Percentiles rank a stretch among this genome's conserved stretches.
Conservation (phyloP, 2,888 invertebrate genomes). For the Lasioglossum leucozonium region DNA sequence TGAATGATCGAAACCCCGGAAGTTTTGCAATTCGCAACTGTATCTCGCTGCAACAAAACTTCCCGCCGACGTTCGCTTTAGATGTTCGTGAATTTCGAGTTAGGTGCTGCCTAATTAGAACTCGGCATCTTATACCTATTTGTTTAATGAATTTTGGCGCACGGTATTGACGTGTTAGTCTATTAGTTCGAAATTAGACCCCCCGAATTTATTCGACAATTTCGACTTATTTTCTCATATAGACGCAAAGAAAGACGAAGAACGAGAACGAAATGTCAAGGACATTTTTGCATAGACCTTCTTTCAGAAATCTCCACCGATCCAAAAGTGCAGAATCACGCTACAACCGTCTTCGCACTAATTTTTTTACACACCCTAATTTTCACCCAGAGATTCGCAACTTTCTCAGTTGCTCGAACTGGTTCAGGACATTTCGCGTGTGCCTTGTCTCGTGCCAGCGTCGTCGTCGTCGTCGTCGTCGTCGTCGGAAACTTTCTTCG, state of each 20-base stretch:
- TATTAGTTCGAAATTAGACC: too few species aligned
- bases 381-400: not conserved
- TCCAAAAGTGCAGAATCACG: too few species aligned
- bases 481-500: not conserved
- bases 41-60: not conserved
- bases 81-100: not conserved
- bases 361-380: too few species aligned
- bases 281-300: too few species aligned
- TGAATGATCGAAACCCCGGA: constrained; percentile 39
- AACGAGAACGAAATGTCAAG: too few species aligned
- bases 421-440: not conserved
- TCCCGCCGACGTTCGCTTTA: not conserved
- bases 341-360: too few species aligned
- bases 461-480: not conserved
- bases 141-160: not conserved
- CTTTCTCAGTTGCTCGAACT: not conserved
- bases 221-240: too few species aligned
- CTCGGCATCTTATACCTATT: not conserved
- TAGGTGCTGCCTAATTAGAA: not conserved
- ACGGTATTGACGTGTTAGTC: not conserved
- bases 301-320: too few species aligned
- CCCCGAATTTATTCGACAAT: too few species aligned
- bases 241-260: too few species aligned
- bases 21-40: not conserved
- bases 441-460: not conserved